Evolutionary conservation across 2,797 vertebrate genomes (phyloP).

Genomic region (Clarias fuscus): DNA sequence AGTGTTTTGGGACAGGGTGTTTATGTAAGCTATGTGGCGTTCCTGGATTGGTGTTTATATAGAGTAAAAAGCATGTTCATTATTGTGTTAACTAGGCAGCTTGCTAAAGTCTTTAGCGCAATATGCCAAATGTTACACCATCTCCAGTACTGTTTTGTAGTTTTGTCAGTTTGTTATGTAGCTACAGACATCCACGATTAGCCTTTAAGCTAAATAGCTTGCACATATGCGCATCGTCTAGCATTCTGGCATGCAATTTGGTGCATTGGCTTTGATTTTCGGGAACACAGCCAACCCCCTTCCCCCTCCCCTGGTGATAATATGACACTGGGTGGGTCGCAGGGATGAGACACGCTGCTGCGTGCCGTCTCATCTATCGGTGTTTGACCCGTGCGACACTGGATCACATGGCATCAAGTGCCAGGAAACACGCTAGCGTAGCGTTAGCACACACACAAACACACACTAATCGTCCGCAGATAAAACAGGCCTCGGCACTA

Average conservation of each 20-base stretch:
- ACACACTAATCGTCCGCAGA: neutral
- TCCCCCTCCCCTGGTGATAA: neutral
- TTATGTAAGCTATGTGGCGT: too few species aligned
- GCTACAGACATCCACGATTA: neutral
- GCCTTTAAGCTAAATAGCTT: neutral
- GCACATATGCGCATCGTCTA: neutral
- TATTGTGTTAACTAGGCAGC: neutral
- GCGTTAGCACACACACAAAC: neutral
- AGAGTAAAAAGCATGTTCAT: neutral
- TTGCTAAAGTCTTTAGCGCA: neutral
- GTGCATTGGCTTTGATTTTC: neutral
- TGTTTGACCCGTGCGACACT: constrained; percentile 15
- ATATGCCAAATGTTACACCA: neutral
- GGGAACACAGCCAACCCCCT: neutral
- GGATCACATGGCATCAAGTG: constrained; percentile 10
- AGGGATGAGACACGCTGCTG: neutral
- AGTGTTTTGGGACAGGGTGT: neutral
- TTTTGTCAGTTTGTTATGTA: neutral
- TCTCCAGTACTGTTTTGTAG: neutral
- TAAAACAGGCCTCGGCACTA: neutral
- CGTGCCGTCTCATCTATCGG: neutral
- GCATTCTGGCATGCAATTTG: neutral
- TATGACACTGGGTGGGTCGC: constrained; percentile 7
- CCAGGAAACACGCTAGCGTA: neutral
- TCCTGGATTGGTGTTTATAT: neutral